Base-by-base conservation (phyloP, 1,140 invertebrate species). In the Hesperophylax magnus region DNA sequence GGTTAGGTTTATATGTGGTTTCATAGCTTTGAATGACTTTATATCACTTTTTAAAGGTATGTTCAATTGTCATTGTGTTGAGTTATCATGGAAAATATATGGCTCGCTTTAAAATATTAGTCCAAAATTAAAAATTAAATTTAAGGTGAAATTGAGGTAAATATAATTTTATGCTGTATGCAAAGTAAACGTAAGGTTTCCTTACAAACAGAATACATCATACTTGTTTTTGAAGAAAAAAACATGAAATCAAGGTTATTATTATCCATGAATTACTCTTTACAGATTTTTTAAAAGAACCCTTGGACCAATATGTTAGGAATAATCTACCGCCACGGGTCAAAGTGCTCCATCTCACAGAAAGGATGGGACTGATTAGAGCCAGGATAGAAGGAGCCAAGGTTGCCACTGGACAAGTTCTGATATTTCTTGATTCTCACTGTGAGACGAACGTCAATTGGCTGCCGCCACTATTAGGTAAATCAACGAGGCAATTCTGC, bases 391-490 rank as follows among this genome's bases (percentile, higher is more conserved):
- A 96, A 15, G 98, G 98, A 11, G 98, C 98, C 0, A 93, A 93
- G 84, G 87, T 88, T 71, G 97, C 97, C 3, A 94, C 91, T 7
- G 96, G 94, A 0, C 95, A 98, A 69, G 94, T 98, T 18, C 88
- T 98, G 1, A 93, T 99, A 31, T 99, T 99, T 88, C 90, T 99
- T 7, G 98, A 99, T 88, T 98, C 98, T 0, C 98, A 99, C 85
- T 96, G 95, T 3, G 98, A 99, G 90, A 95, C 96, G 22, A 98
- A 97, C 86, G 94, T 97, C 77, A 99, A 99, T 88, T 99, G 97
- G 97, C 86, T 99, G 61, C 98, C 98, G 1, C 98, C 98, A 11
- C 87, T 99, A 82, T 88, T 98, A 86, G 94, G 94, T 95, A 87
- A 85, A 14, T 34, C 61, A 80, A 20, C 3, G 7, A 3, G 34